Evolutionary conservation across 1,140 invertebrate genomes (phyloP).

Genomic region (Bradynema listronoti): DNA sequence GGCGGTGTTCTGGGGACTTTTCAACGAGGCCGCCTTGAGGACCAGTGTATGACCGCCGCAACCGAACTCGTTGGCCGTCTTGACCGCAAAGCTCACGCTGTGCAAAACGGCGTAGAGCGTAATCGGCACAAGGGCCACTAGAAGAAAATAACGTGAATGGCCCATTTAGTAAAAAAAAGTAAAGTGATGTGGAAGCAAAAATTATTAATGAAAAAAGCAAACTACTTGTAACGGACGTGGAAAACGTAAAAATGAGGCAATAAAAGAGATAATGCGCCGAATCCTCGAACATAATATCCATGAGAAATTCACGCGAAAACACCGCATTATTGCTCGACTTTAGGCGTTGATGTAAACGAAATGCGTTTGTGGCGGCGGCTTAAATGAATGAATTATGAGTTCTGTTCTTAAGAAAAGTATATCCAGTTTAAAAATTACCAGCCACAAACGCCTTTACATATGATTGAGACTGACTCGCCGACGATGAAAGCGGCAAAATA

Average conservation of each 20-base stretch:
- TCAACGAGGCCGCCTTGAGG: slow-evolving; percentile 4
- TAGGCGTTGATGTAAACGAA: slow-evolving; percentile 83
- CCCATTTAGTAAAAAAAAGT: no score
- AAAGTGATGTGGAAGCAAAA: no score
- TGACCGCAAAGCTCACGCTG: slow-evolving; percentile 21
- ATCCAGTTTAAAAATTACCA: slow-evolving; percentile 9
- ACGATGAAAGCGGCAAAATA: slow-evolving; percentile 16
- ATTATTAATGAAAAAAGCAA: no score
- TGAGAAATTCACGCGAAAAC: slow-evolving; percentile 37
- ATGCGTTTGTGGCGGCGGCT: slow-evolving; percentile 82
- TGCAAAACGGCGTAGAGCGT: slow-evolving; percentile 35
- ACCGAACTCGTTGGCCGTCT: slow-evolving; percentile 25
- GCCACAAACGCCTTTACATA: slow-evolving; percentile 42
- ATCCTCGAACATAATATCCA: slow-evolving; percentile 31
- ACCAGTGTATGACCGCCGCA: slow-evolving; percentile 4
- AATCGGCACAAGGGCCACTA: slow-evolving; percentile 41
- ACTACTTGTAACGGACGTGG: slow-evolving; percentile 70
- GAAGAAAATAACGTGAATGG: slow-evolving; percentile 9
- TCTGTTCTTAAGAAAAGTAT: slow-evolving; percentile 6
- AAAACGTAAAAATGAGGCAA: slow-evolving; percentile 83
- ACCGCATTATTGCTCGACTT: slow-evolving; percentile 60
- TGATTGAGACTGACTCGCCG: slow-evolving; percentile 2
- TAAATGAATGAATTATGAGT: background rate
- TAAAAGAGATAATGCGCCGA: slow-evolving; percentile 82
- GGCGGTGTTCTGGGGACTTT: slow-evolving; percentile 75